Conservation (phyloP, 2,113 vertebrate species). For the Myocastor coypus region DNA sequence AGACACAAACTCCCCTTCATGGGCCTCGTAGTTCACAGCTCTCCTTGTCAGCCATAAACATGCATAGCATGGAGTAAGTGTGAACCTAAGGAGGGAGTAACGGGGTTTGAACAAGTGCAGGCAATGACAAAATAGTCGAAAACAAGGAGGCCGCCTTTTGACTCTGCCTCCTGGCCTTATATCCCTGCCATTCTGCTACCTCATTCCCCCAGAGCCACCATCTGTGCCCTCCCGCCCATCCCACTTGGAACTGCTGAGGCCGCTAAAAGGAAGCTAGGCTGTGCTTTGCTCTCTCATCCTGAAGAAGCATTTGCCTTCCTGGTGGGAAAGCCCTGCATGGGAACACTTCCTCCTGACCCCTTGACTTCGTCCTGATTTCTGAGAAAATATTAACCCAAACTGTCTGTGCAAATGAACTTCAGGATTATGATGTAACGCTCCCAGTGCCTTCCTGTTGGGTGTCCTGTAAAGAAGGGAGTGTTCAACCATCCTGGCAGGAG, state of each 20-base stretch:
- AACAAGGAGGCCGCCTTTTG: rapidly evolving
- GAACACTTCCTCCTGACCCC: neutral
- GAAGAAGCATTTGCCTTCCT: neutral
- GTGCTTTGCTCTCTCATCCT: neutral
- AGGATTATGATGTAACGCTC: rapidly evolving
- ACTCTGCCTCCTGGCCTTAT: neutral
- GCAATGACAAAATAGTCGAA: neutral
- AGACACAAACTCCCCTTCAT: neutral
- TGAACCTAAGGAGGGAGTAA: neutral
- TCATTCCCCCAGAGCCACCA: neutral
- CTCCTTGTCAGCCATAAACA: neutral
- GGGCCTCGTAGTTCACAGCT: neutral
- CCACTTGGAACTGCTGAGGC: neutral
- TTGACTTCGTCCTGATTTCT: neutral
- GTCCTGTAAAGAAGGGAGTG: neutral
- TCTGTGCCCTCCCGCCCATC: neutral
- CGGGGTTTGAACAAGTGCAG: neutral
- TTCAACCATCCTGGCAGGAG: neutral
- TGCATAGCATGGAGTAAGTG: neutral
- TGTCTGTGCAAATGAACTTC: neutral
- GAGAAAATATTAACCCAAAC: neutral
- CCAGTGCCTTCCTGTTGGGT: neutral
- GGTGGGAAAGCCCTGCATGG: no score
- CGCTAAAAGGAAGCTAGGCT: neutral
- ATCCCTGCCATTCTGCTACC: no score